Evolutionary conservation across 2,113 vertebrate species (phyloP), one percentile per base, ranked within the genome.

Genomic region (Perca flavescens): DNA sequence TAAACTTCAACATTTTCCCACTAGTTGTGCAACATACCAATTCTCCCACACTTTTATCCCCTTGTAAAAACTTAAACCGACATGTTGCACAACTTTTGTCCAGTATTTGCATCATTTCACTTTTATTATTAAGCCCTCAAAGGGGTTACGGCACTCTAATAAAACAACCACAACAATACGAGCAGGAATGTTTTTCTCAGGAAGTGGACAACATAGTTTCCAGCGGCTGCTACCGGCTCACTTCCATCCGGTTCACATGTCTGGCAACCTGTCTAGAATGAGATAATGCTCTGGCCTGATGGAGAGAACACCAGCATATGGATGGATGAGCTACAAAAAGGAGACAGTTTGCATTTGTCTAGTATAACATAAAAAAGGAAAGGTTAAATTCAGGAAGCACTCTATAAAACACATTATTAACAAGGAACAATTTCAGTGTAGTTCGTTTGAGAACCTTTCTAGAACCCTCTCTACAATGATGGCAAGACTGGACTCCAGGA

Each of bases 191-290:
- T 92, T 94, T 40, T 88, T 86, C 50, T 49, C 86, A 93, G 94
- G 94, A 95, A 92, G 87, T 82, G 72, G 70, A 70, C 8, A 69
- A 34, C 66, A 90, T 89, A 76, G 77, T 94, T 95, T 94, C 91
- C 92, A 81, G 77, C 25, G 25, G 80, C 79, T 84, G 75, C 84
- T 74, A 60, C 78, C 17, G 68, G 66, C 61, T 78, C 76, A 16
- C 53, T 79, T 19, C 66, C 77, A 77, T 91, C 86, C 73, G 70
- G 34, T 77, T 77, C 73, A 86, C 36, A 82, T 65, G 66, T 75
- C 61, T 80, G 85, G 58, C 73, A 85, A 65, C 16, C 52, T 66
- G 73, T 74, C 50, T 36, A 15, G 50, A 40, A 25, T 72, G 69
- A 82, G 80, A 80, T 89, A 80, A 86, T 53, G 60, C n/a, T 64